Conservation (phyloP, 2,888 invertebrate genomes). For the Lithophane socia region DNA sequence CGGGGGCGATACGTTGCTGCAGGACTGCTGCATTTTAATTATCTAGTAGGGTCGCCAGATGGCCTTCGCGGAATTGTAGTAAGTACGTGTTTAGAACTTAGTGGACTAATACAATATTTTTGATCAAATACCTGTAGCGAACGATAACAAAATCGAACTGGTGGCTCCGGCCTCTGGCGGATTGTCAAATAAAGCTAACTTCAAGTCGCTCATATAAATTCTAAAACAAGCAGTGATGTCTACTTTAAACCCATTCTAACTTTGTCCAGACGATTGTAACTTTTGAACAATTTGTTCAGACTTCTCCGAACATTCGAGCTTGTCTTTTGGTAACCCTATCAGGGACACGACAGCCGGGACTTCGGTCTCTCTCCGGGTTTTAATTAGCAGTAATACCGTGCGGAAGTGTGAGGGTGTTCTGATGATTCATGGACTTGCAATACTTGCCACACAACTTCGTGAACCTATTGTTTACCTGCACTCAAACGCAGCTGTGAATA, state of each 20-base stretch:
- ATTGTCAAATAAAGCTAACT: slow-evolving; percentile 7
- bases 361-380: slow-evolving; percentile 65
- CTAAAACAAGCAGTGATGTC: not conserved
- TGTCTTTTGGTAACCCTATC: slow-evolving; percentile 51
- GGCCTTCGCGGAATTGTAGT: not conserved
- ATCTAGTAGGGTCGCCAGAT: slow-evolving; percentile 54
- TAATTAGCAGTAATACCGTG: slow-evolving; percentile 74
- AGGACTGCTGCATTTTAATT: slow-evolving; percentile 66
- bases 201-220: not conserved
- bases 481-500: slow-evolving; percentile 66
- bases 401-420: slow-evolving; percentile 75
- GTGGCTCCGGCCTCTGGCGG: slow-evolving; percentile 3
- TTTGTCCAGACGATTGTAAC: slow-evolving; percentile 9
- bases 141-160: not conserved
- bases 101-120: not conserved
- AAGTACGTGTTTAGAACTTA: not conserved
- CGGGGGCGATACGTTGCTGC: slow-evolving; percentile 59
- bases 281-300: slow-evolving; percentile 3
- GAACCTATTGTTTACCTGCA: slow-evolving; percentile 64
- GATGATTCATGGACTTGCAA: slow-evolving; percentile 74
- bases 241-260: not conserved
- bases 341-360: slow-evolving; percentile 42
- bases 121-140: too few species aligned
- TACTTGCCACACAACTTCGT: slow-evolving; percentile 51
- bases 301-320: slow-evolving; percentile 2